Conservation (phyloP, 1,140 invertebrate species). For the Anastrepha ludens region DNA sequence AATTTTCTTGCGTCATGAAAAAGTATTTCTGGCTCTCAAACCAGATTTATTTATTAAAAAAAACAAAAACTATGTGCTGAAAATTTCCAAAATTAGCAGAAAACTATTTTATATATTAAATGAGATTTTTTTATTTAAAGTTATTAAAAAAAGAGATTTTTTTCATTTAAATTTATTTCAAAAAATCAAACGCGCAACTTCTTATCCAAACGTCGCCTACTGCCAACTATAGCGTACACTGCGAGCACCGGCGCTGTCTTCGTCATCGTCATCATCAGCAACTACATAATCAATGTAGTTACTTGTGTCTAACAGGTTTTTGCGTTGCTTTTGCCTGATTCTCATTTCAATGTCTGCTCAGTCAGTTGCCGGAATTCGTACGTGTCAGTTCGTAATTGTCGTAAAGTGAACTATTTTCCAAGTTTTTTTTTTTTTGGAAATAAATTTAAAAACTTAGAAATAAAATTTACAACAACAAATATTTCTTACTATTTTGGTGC, state of each 20-base stretch:
- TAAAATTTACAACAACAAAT: constrained; percentile 44
- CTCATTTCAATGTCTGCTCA: constrained; percentile 31
- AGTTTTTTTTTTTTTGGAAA: background rate
- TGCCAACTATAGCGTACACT: background rate
- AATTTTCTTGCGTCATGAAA: no score
- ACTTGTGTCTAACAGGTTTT: constrained; percentile 38
- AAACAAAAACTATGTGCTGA: no score
- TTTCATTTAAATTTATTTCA: no score
- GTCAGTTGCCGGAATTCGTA: constrained; percentile 45
- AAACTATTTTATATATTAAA: no score
- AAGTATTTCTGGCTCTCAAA: no score
- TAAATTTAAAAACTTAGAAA: constrained; percentile 19
- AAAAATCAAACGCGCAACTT: background rate
- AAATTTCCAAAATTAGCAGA: no score
- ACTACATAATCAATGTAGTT: background rate
- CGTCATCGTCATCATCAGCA: no score
- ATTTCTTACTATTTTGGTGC: constrained; percentile 15
- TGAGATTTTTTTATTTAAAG: no score
- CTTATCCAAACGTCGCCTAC: background rate
- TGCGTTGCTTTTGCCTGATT: constrained; percentile 1
- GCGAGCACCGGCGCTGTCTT: no score
- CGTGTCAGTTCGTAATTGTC: background rate
- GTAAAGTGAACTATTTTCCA: background rate
- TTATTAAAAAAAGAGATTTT: no score
- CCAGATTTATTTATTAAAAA: no score